Percentiles rank a stretch among this genome's conserved stretches.
These are phyloP conservation scores for Panthera leo DNA, from an alignment of 2,113 vertebrate genomes.

Conservation along the genomic window DNA sequence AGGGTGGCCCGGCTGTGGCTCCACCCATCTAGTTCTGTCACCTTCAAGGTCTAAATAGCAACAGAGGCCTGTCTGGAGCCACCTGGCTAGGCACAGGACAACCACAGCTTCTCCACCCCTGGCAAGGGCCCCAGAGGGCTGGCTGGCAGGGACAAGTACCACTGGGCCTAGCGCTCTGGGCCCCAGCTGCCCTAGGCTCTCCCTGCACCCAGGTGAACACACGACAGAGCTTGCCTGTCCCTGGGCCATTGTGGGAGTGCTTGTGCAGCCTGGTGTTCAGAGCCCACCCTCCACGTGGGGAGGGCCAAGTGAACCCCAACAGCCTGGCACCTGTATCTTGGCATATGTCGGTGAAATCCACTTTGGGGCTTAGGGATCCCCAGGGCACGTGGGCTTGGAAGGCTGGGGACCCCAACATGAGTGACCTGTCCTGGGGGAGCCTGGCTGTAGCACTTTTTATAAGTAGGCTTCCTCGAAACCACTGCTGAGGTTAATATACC, in stretches of 20 bases:
- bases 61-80: constrained; percentile 82
- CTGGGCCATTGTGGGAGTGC: background rate
- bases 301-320: background rate
- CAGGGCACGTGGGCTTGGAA: constrained; percentile 66
- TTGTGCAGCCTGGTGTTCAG: background rate
- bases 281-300: background rate
- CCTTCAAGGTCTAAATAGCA: constrained; percentile 88
- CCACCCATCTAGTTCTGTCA: constrained; percentile 76
- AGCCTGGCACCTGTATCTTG: background rate
- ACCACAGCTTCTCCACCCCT: constrained; percentile 79
- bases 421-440: background rate
- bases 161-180: background rate
- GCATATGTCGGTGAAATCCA: background rate
- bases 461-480: background rate
- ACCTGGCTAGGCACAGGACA: constrained; percentile 70
- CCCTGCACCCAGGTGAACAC: background rate
- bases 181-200: background rate
- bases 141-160: background rate
- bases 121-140: background rate
- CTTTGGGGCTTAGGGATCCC: background rate
- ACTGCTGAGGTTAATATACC: background rate
- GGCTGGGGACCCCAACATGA: background rate
- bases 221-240: constrained; percentile 53
- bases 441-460: background rate
- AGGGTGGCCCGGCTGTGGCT: constrained; percentile 86